Evolutionary conservation across 1,140 invertebrate genomes (phyloP).

Genomic region (Drosophila seguyi): DNA sequence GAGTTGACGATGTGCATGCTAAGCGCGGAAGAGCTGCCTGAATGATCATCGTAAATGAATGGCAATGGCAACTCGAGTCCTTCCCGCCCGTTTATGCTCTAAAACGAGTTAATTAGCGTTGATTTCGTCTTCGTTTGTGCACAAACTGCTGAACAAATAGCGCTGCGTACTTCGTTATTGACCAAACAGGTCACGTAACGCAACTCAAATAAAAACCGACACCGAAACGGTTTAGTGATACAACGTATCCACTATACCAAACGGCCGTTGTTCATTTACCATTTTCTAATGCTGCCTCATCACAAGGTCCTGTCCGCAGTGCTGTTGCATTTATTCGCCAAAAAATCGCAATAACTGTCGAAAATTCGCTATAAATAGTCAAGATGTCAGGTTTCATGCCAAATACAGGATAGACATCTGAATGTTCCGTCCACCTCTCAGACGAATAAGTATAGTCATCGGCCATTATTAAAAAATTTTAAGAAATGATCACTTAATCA

Average conservation of each 20-base stretch:
- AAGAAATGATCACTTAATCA: too few species aligned
- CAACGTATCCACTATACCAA: constrained; percentile 45
- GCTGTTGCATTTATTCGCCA: background rate
- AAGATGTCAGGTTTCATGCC: background rate
- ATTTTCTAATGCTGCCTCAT: constrained; percentile 27
- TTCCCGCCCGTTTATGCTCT: constrained; percentile 44
- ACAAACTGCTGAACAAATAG: constrained; percentile 77
- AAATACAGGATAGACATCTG: background rate
- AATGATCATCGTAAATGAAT: constrained; percentile 44
- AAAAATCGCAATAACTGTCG: background rate
- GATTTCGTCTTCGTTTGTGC: constrained; percentile 73
- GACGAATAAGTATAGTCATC: background rate
- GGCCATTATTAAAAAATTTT: too few species aligned
- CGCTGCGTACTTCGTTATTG: constrained; percentile 69
- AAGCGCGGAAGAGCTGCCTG: constrained; percentile 44
- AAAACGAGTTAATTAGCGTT: constrained; percentile 78
- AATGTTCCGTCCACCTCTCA: background rate
- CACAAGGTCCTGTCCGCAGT: background rate
- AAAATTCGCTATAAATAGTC: background rate
- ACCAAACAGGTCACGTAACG: constrained; percentile 73
- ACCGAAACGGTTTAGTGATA: constrained; percentile 73
- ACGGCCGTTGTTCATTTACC: constrained; percentile 55
- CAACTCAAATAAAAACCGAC: constrained; percentile 77
- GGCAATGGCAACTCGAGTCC: constrained; percentile 32
- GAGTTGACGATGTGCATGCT: constrained; percentile 62